These are phyloP conservation scores for Danio aesculapii DNA, from an alignment of 2,797 vertebrate genomes.

Conservation along the genomic window DNA sequence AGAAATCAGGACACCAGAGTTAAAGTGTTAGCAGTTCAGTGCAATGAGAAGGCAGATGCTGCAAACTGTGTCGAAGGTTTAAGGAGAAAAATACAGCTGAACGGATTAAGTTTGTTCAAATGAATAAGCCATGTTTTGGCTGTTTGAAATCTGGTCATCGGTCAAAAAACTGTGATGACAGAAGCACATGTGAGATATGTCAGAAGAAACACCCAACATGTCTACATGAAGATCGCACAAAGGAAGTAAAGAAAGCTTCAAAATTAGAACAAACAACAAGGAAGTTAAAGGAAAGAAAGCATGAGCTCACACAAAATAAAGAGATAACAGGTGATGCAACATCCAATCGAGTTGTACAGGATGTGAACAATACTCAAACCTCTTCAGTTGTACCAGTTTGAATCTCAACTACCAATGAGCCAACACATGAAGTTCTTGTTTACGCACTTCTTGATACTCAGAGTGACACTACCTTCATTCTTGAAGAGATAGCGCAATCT, in stretches of 20 bases:
- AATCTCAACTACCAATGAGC: conserved; percentile 35
- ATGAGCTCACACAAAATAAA: conserved; percentile 9
- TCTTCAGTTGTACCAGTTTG: conserved; percentile 44
- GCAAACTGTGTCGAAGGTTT: conserved; percentile 25
- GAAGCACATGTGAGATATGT: conserved; percentile 44
- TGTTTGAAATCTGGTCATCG: conserved; percentile 48
- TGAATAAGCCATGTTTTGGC: conserved; percentile 50
- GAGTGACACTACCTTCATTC: conserved; percentile 32
- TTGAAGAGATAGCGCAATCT: conserved; percentile 1
- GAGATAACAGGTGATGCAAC: conserved; percentile 16
- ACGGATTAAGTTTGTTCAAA: conserved; percentile 45
- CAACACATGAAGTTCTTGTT: conserved; percentile 37
- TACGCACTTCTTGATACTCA: conserved; percentile 41
- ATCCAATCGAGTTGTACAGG: conserved; percentile 34
- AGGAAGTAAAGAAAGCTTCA: not conserved
- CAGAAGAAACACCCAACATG: conserved; percentile 44
- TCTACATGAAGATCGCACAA: conserved; percentile 35
- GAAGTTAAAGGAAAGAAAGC: conserved; percentile 1
- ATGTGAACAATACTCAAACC: conserved; percentile 23
- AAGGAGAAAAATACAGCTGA: conserved; percentile 30
- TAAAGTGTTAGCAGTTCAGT: conserved; percentile 14
- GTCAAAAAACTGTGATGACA: conserved; percentile 34
- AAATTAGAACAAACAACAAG: conserved; percentile 17
- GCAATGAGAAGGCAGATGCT: conserved; percentile 10
- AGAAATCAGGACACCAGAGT: conserved; percentile 1